phyloP scores from a whole-genome alignment of 1,140 invertebrate genomes.

The Thalassaphorura encarpata region DNA sequence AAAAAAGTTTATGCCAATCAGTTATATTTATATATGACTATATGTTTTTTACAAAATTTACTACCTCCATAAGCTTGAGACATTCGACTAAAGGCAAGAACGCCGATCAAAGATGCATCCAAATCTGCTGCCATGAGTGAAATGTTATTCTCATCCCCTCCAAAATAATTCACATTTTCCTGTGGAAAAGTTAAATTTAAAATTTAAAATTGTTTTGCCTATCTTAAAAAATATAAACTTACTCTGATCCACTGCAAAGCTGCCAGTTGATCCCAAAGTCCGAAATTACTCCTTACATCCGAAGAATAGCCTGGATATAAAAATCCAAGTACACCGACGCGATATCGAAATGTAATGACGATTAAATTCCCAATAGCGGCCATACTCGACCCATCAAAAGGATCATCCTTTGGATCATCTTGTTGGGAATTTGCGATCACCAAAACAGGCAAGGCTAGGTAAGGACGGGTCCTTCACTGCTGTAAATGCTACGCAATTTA shows the following conservation, averaged over 20 bases:
- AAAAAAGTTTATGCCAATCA: too few relatives aligned
- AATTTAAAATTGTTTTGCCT: not conserved
- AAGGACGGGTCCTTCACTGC: conserved; percentile 20
- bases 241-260: conserved; percentile 31
- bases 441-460: conserved; percentile 21
- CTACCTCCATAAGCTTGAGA: conserved; percentile 30
- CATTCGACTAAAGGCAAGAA: conserved; percentile 25
- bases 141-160: conserved; percentile 24
- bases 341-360: conserved; percentile 25
- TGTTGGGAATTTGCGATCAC: conserved; percentile 27
- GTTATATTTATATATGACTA: not conserved
- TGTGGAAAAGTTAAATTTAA: conserved; percentile 3
- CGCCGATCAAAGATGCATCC: conserved; percentile 22
- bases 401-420: conserved; percentile 23
- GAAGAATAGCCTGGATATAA: conserved; percentile 21
- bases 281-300: conserved; percentile 28
- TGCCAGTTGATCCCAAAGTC: conserved; percentile 29
- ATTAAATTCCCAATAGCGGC: conserved; percentile 31
- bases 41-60: not conserved
- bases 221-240: too few relatives aligned
- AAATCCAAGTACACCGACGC: conserved; percentile 29
- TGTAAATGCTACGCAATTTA: conserved; percentile 4
- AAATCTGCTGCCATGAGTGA: conserved; percentile 27
- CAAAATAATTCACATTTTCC: conserved; percentile 28
- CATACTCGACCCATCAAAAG: conserved; percentile 26